Conservation (phyloP, 53 echinoderm and acorn worm genomes). For the Temnopleurus reevesii region DNA sequence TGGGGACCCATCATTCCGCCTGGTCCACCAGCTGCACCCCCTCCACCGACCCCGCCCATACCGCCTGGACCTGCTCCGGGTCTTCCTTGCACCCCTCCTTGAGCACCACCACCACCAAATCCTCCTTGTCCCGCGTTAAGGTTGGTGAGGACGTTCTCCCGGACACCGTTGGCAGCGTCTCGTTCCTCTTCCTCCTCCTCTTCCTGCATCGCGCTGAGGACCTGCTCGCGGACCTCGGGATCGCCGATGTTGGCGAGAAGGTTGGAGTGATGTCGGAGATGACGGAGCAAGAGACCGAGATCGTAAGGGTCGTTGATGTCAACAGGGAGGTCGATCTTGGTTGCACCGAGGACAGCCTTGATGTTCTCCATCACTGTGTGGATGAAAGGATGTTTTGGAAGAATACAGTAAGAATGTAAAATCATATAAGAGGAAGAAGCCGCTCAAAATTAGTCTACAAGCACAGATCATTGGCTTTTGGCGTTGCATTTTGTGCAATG, state of each 20-base stretch:
- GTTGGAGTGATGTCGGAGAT: slow-evolving; percentile 86
- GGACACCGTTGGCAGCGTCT: slow-evolving; percentile 26
- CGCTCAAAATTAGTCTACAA: too few relatives aligned
- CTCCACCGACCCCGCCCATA: neutral
- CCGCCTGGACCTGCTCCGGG: neutral
- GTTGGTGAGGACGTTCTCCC: slow-evolving; percentile 19
- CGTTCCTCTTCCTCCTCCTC: slow-evolving; percentile 46
- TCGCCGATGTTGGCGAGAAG: slow-evolving; percentile 86
- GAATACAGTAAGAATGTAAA: too few relatives aligned
- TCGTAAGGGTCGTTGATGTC: slow-evolving; percentile 98
- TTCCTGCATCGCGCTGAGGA: slow-evolving; percentile 59
- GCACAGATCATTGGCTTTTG: too few relatives aligned
- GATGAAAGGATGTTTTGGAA: too few relatives aligned
- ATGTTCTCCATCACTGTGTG: slow-evolving; percentile 76
- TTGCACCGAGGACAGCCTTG: slow-evolving; percentile 74
- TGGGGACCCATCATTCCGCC: neutral
- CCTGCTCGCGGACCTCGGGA: slow-evolving; percentile 73
- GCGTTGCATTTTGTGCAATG: too few relatives aligned
- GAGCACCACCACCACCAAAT: neutral
- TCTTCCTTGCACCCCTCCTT: slow-evolving; percentile 14
- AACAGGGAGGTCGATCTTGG: slow-evolving; percentile 90
- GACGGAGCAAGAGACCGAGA: slow-evolving; percentile 88
- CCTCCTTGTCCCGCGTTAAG: neutral
- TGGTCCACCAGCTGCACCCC: neutral
- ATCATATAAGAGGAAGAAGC: too few relatives aligned